Evolutionary conservation across 2,888 invertebrate genomes (phyloP).

Genomic region (Hylaea fasciaria): DNA sequence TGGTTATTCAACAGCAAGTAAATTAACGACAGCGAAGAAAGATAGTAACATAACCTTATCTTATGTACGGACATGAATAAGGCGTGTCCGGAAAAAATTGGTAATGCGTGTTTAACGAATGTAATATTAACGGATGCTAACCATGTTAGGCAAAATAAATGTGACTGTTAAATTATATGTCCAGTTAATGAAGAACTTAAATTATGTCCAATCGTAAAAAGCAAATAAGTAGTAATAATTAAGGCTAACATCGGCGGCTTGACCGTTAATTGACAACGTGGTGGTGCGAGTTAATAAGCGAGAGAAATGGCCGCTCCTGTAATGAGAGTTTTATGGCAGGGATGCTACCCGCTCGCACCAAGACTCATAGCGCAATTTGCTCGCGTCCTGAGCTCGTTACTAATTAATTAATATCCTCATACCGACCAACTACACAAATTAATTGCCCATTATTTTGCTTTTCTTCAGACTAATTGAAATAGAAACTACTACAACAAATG

Average conservation of each 20-base stretch:
- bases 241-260: conserved; percentile 36
- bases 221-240: conserved; percentile 26
- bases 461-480: conserved; percentile 39
- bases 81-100: conserved; percentile 22
- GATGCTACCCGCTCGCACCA: conserved; percentile 46
- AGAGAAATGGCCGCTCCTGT: conserved; percentile 63
- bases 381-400: conserved; percentile 52
- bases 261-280: conserved; percentile 60
- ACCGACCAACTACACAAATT: conserved; percentile 53
- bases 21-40: conserved; percentile 24
- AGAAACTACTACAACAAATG: conserved; percentile 20
- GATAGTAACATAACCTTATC: conserved; percentile 8
- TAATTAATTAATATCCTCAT: conserved; percentile 58
- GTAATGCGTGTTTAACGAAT: conserved; percentile 10
- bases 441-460: conserved; percentile 47
- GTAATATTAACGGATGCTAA: conserved; percentile 8
- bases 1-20: conserved; percentile 30
- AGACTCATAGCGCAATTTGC: conserved; percentile 63
- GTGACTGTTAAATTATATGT: conserved; percentile 20
- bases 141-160: conserved; percentile 20
- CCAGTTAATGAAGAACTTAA: conserved; percentile 25
- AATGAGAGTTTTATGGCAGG: conserved; percentile 68
- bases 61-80: conserved; percentile 22
- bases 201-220: conserved; percentile 18
- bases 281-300: conserved; percentile 64